phyloP scores from a whole-genome alignment of 2,797 vertebrate genomes.

The Centropyge bicolor region DNA sequence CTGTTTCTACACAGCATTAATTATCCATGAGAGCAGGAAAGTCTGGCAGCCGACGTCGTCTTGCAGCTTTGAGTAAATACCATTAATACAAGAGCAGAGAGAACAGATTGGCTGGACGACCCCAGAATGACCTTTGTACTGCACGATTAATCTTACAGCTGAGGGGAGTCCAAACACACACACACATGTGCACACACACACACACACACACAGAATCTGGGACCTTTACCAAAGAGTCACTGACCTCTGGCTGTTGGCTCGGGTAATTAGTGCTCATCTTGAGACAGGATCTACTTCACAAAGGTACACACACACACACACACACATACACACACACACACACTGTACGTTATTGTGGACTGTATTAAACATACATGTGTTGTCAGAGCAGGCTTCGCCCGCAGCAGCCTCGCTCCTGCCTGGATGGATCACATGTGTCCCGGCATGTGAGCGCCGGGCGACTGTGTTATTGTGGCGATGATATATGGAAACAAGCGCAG shows the following conservation, averaged over 20 bases:
- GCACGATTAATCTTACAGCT: not conserved
- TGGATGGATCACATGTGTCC: not conserved
- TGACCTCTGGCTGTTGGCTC: slow-evolving; percentile 28
- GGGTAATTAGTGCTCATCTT: slow-evolving; percentile 4
- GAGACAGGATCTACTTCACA: slow-evolving; percentile 9
- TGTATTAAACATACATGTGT: slow-evolving; percentile 2
- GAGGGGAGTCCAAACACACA: not conserved
- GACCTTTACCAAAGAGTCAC: not conserved
- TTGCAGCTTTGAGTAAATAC: not conserved
- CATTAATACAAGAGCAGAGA: not conserved
- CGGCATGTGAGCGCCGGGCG: not conserved
- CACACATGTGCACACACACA: slow-evolving; percentile 1
- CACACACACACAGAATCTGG: not conserved
- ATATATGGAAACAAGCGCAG: slow-evolving; percentile 44
- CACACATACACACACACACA: slow-evolving; percentile 8
- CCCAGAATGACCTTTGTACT: not conserved
- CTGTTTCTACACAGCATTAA: not conserved
- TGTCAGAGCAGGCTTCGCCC: not conserved
- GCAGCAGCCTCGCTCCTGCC: no score
- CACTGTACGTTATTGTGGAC: not conserved
- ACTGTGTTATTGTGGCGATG: slow-evolving; percentile 18
- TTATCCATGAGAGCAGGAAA: not conserved
- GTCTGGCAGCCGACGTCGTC: not conserved
- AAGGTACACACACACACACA: not conserved
- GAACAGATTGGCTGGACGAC: slow-evolving; percentile 1